Evolutionary conservation across 2,888 invertebrate species (phyloP).

Genomic region (Zelleria hepariella): DNA sequence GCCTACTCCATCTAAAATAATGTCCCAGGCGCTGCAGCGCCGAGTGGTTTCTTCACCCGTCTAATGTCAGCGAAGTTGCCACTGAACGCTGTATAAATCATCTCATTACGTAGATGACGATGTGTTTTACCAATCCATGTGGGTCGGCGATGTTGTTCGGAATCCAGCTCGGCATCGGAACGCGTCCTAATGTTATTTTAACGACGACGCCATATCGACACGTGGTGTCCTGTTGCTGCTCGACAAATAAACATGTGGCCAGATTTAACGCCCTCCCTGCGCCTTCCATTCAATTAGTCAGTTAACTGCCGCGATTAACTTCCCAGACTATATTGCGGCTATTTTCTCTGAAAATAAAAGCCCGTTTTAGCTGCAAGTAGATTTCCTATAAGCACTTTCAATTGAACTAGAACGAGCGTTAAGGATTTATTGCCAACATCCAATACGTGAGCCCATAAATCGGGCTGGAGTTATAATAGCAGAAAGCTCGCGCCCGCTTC

Average conservation of each 20-base stretch:
- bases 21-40: too few relatives aligned
- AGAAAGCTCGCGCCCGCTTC: background rate
- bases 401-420: background rate
- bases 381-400: background rate
- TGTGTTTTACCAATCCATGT: too few relatives aligned
- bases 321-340: background rate
- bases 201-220: constrained; percentile 6
- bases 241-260: constrained; percentile 7
- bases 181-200: background rate
- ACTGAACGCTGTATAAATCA: too few relatives aligned
- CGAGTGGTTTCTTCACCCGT: too few relatives aligned
- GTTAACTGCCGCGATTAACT: background rate
- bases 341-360: background rate
- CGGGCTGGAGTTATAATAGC: background rate
- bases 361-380: background rate
- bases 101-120: too few relatives aligned
- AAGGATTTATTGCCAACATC: constrained; percentile 1
- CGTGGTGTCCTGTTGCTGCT: background rate
- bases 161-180: background rate
- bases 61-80: too few relatives aligned
- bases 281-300: background rate
- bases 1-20: too few relatives aligned
- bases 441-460: constrained; percentile 2
- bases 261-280: constrained; percentile 1
- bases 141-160: background rate